Evolutionary conservation across 2,113 vertebrate species (phyloP), one percentile per base, ranked within the genome.

Genomic region (Anolis sagrei): DNA sequence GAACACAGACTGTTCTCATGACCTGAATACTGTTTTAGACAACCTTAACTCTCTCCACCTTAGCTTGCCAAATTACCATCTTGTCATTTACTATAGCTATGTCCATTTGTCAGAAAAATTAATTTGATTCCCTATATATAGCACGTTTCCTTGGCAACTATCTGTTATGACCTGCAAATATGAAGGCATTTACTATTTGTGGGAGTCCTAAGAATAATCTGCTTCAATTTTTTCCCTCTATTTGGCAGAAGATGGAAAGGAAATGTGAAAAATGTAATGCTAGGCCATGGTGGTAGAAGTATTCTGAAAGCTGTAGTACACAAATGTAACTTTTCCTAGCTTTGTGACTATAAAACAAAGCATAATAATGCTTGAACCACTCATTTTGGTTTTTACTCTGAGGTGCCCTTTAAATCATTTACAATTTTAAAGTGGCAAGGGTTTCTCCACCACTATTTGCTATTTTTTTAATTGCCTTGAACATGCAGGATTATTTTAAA

Each of bases 71-170:
- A 1, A 75, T 2, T 88, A 58, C 61, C 0, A 0, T 88, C 70
- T 88, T 77, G 11, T 73, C 81, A 86, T 80, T 32, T 64, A 76
- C 27, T 23, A 78, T 83, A 85, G 62, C 66, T 51, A 84, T 85
- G 83, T 92, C 86, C 81, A 61, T 21, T 70, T 68, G 82, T 87
- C 89, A 90, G 58, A 1, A 44, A 87, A 85, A 85, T 1, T 89
- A 72, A 82, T 86, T 89, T 69, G 76, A 89, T 88, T 90, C 76
- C 62, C 54, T 39, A 66, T n/a, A 8, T 72, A n/a, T 25, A 79
- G 7, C 39, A 29, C 66, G 84, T 89, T 86, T 6, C 13, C 36
- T 81, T 51, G 51, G 84, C 89, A 90, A 87, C 7, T 87, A 74
- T 39, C 1, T 88, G 86, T 88, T 82, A 4, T 74, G 18, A 66